Base-by-base conservation (phyloP, 2,888 invertebrate species). In the Amiota communis region DNA sequence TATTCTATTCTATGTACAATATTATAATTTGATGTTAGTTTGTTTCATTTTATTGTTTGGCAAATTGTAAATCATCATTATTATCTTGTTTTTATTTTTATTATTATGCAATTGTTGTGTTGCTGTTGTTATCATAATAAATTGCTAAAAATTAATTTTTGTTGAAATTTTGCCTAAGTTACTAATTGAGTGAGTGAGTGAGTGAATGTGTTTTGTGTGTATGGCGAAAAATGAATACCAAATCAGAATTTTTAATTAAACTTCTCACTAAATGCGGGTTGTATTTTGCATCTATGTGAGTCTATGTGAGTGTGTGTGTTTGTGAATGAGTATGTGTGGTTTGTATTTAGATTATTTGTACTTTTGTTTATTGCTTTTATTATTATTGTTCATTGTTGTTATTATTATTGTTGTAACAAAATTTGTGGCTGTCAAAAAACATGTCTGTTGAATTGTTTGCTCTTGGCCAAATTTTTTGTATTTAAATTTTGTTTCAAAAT, bases 141-240 rank as follows among this genome's bases (percentile, higher is more conserved):
- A 71, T 59, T 70, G 72, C 61, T 68, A 49, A 72, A 72, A 74
- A 70, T 70, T 74, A 74, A 75, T 72, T 68, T 36, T 73, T 20
- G 67, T 53, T 68, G 51, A 68, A 53, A 53, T 68, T 59, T 51
- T 8, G 53, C n/a, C 53, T 59, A 17, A 20, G 17, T 20, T 2
- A 49, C 1, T 36, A 3, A 4, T 20, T 48, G 12, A 63, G 17
- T 17, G 17, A 15, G 15, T 17, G 20, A 4, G 9, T 59, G n/a
- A 59, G 36, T 59, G 10, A 59, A 1, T 9, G 53, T 4, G 53
- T 51, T 59, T 15, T 59, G 59, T 59, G 20, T 20, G 36, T 6
- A 36, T 36, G 36, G 36, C 36, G 59, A 59, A 59, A 59, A 11
- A 59, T n/a, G 13, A 15, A 53, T 53, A 53, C n/a, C 8, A 15